These are phyloP conservation scores for Hippasteria phrygiana DNA, from an alignment of 53 echinoderm and acorn worm species.

Conservation along the genomic window DNA sequence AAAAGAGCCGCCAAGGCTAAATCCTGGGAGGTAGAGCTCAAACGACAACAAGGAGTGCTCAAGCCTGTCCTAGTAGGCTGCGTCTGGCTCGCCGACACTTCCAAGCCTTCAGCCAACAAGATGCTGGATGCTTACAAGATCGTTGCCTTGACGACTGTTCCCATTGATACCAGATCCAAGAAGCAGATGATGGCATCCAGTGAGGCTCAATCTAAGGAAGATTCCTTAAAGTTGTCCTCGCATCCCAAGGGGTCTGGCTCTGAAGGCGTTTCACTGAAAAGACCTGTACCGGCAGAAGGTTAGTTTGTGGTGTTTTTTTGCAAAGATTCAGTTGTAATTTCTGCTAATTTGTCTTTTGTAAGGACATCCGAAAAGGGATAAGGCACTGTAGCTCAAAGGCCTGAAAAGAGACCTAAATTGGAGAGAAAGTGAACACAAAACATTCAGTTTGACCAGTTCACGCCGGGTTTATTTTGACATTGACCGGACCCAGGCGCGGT, in stretches of 20 bases:
- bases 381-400: too few relatives aligned
- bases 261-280: slow-evolving; percentile 45
- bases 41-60: slow-evolving; percentile 77
- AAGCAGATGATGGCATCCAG: slow-evolving; percentile 14
- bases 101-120: slow-evolving; percentile 56
- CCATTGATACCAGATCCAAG: slow-evolving; percentile 75
- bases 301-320: not conserved
- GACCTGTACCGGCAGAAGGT: slow-evolving; percentile 96
- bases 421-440: too few relatives aligned
- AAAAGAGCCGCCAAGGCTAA: slow-evolving; percentile 86
- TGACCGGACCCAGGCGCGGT: too few relatives aligned
- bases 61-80: slow-evolving; percentile 82
- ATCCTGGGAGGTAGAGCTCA: slow-evolving; percentile 91
- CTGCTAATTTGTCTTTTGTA: too few relatives aligned
- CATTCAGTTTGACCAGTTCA: too few relatives aligned
- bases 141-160: slow-evolving; percentile 73
- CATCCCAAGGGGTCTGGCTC: not conserved
- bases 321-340: not conserved
- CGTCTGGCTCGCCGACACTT: slow-evolving; percentile 59
- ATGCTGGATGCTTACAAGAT: slow-evolving; percentile 73
- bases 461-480: too few relatives aligned
- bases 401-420: too few relatives aligned
- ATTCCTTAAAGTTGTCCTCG: not conserved
- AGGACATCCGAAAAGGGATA: too few relatives aligned
- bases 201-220: not conserved